phyloP scores from a whole-genome alignment of 2,888 invertebrate species.

The Trissoscelio sp. region DNA sequence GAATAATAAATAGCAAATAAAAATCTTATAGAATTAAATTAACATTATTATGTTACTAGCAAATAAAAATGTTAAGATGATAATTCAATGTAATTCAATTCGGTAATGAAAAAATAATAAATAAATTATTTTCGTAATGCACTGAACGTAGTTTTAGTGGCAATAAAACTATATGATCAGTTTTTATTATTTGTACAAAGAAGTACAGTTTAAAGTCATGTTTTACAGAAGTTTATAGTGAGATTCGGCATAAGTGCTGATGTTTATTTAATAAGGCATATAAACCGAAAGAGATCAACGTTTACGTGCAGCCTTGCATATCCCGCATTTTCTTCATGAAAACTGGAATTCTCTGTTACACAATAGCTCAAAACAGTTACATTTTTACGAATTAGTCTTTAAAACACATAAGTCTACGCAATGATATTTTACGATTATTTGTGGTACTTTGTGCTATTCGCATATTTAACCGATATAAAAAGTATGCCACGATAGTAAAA shows the following conservation, averaged over 20 bases:
- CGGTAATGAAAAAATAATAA: conserved; percentile 3
- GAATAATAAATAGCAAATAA: too few relatives aligned
- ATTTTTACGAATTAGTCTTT: conserved; percentile 38
- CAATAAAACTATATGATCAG: conserved; percentile 44
- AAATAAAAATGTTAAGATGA: not conserved
- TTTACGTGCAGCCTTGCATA: conserved; percentile 26
- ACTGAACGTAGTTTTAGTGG: conserved; percentile 18
- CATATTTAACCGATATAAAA: conserved; percentile 8
- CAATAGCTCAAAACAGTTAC: conserved; percentile 22
- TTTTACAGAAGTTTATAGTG: conserved; percentile 46
- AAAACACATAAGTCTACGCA: not conserved
- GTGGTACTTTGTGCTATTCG: not conserved
- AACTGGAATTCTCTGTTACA: conserved; percentile 20
- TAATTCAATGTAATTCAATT: conserved; percentile 29
- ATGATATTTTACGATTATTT: conserved; percentile 18
- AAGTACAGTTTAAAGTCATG: conserved; percentile 20
- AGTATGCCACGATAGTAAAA: conserved; percentile 23
- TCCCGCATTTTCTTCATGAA: conserved; percentile 24
- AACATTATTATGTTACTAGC: not conserved
- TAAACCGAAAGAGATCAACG: conserved; percentile 35
- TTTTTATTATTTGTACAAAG: conserved; percentile 36
- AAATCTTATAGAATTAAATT: too few relatives aligned
- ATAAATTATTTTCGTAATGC: conserved; percentile 25
- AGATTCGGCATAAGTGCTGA: conserved; percentile 36
- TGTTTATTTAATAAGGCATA: conserved; percentile 44